Percentiles rank a stretch among this genome's conserved stretches.
Conservation (phyloP, 2,113 vertebrate genomes). For the Perca fluviatilis region DNA sequence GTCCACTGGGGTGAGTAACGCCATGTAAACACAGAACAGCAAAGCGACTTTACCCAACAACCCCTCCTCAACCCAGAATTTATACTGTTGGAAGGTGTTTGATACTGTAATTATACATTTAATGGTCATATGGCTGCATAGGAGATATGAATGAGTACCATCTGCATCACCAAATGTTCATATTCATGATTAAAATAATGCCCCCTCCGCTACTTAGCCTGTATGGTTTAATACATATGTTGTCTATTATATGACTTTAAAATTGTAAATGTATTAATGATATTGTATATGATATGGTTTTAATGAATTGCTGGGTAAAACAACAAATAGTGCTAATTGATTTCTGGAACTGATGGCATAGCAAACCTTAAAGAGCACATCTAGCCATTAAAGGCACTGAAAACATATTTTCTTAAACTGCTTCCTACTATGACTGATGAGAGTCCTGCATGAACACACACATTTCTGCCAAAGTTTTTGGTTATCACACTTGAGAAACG, state of each 20-base stretch:
- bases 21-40: background rate
- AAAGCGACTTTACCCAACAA: background rate
- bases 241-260: background rate
- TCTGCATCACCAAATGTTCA: conserved; percentile 65
- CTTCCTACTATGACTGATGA: background rate
- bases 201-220: background rate
- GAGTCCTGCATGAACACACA: background rate
- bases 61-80: background rate
- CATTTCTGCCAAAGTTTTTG: background rate
- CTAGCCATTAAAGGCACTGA: background rate
- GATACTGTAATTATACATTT: conserved; percentile 25
- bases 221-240: background rate
- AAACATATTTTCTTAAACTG: background rate
- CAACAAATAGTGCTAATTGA: background rate
- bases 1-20: conserved; percentile 89
- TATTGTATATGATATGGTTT: too few relatives aligned
- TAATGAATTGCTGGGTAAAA: background rate
- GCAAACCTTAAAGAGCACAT: background rate
- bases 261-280: background rate
- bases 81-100: conserved; percentile 9
- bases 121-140: conserved; percentile 52
- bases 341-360: background rate
- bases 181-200: conserved; percentile 30
- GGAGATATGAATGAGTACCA: conserved; percentile 69
- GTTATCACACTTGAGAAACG: background rate